Evolutionary conservation across 2,113 vertebrate species (phyloP).

Genomic region (Nibea coibor): DNA sequence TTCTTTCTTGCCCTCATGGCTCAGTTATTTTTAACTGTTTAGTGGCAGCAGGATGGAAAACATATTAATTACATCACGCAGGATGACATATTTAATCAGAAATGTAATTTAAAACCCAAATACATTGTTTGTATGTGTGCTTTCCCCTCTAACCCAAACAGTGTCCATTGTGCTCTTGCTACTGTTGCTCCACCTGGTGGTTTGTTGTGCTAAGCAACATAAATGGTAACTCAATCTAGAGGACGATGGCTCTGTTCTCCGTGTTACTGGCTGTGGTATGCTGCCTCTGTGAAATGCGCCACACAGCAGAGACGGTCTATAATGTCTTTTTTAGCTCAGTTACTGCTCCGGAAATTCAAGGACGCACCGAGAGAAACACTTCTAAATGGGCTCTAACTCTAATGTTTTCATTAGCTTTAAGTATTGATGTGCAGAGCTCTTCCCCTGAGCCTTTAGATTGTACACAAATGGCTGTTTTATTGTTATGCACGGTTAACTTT

Average conservation of each 20-base stretch:
- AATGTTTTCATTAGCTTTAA: constrained; percentile 60
- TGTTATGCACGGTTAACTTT: constrained; percentile 27
- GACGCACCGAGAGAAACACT: constrained; percentile 11
- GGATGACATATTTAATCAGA: background rate
- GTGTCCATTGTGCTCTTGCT: constrained; percentile 29
- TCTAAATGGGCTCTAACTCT: constrained; percentile 31
- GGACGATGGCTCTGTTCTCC: constrained; percentile 9
- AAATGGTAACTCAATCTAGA: background rate
- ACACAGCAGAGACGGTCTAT: constrained; percentile 7
- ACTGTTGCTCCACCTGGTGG: constrained; percentile 72
- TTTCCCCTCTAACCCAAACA: background rate
- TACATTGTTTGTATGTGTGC: background rate
- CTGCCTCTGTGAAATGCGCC: constrained; percentile 26
- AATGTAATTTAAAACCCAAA: background rate
- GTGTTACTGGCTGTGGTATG: constrained; percentile 31
- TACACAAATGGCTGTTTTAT: constrained; percentile 40
- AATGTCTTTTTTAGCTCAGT: constrained; percentile 13
- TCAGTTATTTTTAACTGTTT: constrained; percentile 27
- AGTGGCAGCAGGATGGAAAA: constrained; percentile 1
- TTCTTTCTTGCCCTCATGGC: constrained; percentile 9
- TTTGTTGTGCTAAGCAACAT: background rate
- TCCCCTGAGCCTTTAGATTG: constrained; percentile 33
- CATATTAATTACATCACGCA: background rate
- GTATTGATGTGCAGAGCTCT: constrained; percentile 9
- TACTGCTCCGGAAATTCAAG: constrained; percentile 37